phyloP scores from a whole-genome alignment of 2,888 invertebrate genomes.

The Andrena dorsata region DNA sequence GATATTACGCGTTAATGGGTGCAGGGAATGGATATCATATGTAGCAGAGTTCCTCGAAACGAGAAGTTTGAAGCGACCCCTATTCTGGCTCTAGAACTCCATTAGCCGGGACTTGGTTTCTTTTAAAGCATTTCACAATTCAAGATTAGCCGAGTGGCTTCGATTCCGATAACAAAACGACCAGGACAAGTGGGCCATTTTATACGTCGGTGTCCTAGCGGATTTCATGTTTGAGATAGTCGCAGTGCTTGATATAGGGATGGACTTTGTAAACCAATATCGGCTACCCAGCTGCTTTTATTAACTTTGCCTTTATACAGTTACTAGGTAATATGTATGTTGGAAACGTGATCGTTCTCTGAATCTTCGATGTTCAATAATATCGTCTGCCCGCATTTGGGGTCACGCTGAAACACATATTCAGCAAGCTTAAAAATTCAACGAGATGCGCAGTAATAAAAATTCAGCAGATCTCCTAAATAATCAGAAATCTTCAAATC shows the following conservation, averaged over 20 bases:
- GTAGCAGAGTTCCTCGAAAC: too few relatives aligned
- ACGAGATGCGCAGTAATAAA: not conserved
- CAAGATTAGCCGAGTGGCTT: not conserved
- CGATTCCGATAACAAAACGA: conserved; percentile 4
- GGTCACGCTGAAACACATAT: conserved; percentile 45
- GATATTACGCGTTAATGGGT: too few relatives aligned
- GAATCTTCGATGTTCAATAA: conserved; percentile 63
- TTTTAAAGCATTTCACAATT: not conserved
- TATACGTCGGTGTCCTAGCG: not conserved
- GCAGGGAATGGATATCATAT: too few relatives aligned
- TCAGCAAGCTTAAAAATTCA: conserved; percentile 9
- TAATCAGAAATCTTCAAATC: not conserved
- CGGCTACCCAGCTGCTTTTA: conserved; percentile 25
- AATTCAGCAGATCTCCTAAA: not conserved
- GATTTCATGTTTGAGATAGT: conserved; percentile 6
- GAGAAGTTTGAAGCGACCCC: too few relatives aligned
- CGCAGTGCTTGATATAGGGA: conserved; percentile 12
- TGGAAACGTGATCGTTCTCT: conserved; percentile 33
- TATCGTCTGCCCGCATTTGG: conserved; percentile 22
- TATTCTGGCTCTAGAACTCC: not conserved
- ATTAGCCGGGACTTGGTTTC: not conserved
- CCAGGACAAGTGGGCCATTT: not conserved
- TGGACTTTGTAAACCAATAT: conserved; percentile 40
- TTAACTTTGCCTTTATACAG: conserved; percentile 38
- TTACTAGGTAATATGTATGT: conserved; percentile 40